These are phyloP conservation scores for Chymomyza procnemis DNA, from an alignment of 2,888 invertebrate species.

Conservation along the genomic window DNA sequence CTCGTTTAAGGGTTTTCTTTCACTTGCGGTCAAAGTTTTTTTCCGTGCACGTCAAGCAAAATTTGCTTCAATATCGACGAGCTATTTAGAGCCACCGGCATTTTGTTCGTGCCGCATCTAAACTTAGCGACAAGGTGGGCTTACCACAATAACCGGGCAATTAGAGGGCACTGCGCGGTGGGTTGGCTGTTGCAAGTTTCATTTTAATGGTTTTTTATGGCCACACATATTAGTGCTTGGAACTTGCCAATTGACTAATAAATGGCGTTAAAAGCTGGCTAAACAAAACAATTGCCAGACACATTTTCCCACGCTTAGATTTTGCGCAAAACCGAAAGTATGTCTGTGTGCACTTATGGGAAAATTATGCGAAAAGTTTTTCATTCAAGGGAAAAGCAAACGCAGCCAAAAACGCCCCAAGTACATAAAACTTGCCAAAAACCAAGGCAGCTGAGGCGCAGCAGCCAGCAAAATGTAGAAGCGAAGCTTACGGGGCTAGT, in stretches of 20 bases:
- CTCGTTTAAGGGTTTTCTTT: no score
- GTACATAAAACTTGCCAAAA: conserved; percentile 4
- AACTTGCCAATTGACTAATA: conserved; percentile 20
- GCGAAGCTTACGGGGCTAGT: no score
- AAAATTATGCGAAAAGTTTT: conserved; percentile 53
- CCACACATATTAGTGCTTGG: no score
- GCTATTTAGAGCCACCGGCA: no score
- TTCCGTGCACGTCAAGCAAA: no score
- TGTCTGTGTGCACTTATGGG: conserved; percentile 22
- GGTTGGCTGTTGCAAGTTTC: neutral
- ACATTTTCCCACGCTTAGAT: neutral
- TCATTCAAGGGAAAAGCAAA: conserved; percentile 6
- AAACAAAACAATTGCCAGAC: conserved; percentile 15
- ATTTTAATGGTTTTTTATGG: neutral
- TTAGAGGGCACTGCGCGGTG: neutral
- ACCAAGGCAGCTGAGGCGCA: neutral
- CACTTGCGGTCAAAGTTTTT: no score
- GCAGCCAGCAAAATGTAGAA: no score
- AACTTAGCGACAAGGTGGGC: neutral
- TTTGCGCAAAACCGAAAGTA: neutral
- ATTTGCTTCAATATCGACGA: no score
- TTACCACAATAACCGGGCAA: neutral
- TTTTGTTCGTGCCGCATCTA: neutral
- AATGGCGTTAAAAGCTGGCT: conserved; percentile 18
- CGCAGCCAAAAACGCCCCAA: conserved; percentile 8